Conservation (phyloP, 1,140 invertebrate genomes). For the Parasteatoda tepidariorum region DNA sequence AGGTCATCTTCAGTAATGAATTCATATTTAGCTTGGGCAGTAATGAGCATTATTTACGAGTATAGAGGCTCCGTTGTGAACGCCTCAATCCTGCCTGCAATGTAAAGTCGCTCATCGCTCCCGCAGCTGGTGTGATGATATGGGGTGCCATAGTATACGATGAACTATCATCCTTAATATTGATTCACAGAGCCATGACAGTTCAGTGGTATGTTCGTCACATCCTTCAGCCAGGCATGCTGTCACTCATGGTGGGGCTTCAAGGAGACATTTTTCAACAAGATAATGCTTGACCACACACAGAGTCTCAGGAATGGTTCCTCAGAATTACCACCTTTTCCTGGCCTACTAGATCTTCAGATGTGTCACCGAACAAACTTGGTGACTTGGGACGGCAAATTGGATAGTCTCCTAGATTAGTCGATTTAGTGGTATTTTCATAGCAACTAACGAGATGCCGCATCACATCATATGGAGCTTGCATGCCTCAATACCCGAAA, state of each 20-base stretch:
- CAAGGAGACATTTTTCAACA: too few relatives aligned
- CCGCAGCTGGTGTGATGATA: too few relatives aligned
- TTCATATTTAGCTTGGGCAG: neutral
- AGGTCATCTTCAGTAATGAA: neutral
- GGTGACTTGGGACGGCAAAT: neutral
- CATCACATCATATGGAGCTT: neutral
- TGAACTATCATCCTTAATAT: too few relatives aligned
- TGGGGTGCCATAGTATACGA: too few relatives aligned
- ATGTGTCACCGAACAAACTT: neutral
- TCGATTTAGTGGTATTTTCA: neutral
- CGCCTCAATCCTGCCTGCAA: too few relatives aligned
- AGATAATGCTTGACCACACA: too few relatives aligned
- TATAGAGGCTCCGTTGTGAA: neutral
- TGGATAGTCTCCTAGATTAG: constrained; percentile 13
- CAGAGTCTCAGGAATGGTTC: neutral
- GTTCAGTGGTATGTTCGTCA: too few relatives aligned
- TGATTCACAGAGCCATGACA: too few relatives aligned
- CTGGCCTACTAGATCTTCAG: neutral
- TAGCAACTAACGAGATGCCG: neutral
- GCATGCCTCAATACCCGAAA: neutral
- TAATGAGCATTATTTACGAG: neutral
- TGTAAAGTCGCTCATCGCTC: too few relatives aligned
- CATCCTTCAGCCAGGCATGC: too few relatives aligned
- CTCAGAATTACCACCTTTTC: neutral
- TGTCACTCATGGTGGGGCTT: too few relatives aligned